Conservation (phyloP, 2,888 invertebrate species). For the Nematopogon swammerdamellus region DNA sequence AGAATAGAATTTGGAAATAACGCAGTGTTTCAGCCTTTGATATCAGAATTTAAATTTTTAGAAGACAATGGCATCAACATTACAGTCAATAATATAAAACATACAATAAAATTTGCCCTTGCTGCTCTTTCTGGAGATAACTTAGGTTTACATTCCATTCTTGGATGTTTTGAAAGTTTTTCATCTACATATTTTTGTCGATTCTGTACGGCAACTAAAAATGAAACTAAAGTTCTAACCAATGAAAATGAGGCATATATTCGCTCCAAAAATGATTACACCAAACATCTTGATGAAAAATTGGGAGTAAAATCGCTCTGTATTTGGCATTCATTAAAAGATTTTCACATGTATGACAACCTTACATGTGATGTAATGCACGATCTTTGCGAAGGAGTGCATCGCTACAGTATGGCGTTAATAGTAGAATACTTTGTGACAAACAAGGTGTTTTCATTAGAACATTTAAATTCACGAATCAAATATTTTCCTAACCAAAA, state of each 20-base stretch:
- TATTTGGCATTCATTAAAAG: slow-evolving; percentile 13
- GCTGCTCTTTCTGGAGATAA: slow-evolving; percentile 17
- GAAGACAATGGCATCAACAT: slow-evolving; percentile 5
- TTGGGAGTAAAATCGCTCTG: slow-evolving; percentile 15
- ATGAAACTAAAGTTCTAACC: slow-evolving; percentile 2
- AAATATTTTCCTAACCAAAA: slow-evolving; percentile 6
- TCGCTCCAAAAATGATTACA: slow-evolving; percentile 3
- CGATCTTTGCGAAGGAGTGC: slow-evolving; percentile 17
- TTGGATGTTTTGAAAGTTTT: slow-evolving; percentile 17
- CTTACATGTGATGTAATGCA: slow-evolving; percentile 21
- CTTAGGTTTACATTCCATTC: slow-evolving; percentile 15
- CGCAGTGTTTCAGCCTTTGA: slow-evolving; percentile 9
- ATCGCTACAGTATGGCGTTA: slow-evolving; percentile 16
- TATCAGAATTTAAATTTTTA: slow-evolving; percentile 11
- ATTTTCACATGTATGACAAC: slow-evolving; percentile 19
- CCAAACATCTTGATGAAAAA: slow-evolving; percentile 1
- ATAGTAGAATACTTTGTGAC: slow-evolving; percentile 15
- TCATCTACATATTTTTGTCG: slow-evolving; percentile 16
- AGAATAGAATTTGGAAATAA: slow-evolving; percentile 11
- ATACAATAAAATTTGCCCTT: slow-evolving; percentile 10
- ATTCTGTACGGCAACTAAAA: slow-evolving; percentile 14
- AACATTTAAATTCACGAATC: slow-evolving; percentile 6
- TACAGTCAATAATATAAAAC: neutral
- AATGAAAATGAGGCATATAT: slow-evolving; percentile 3
- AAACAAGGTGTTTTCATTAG: slow-evolving; percentile 4